These are phyloP conservation scores for Drosophila kambysellisi DNA, from an alignment of 2,888 invertebrate genomes.

Conservation along the genomic window DNA sequence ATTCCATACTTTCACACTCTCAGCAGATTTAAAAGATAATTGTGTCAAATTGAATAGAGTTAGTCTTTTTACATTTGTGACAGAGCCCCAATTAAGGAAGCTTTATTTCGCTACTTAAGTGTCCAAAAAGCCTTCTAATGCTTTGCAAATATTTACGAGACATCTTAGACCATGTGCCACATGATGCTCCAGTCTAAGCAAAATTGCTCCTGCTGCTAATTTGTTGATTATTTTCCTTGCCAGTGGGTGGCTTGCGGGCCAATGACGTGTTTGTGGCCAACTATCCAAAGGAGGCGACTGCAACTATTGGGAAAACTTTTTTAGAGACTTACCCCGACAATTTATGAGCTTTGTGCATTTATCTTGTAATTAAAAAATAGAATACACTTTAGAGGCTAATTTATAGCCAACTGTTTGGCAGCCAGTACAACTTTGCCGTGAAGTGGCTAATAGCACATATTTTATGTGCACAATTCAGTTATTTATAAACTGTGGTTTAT, in stretches of 20 bases:
- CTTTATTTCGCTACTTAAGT: slow-evolving; percentile 7
- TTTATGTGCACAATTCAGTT: slow-evolving; percentile 35
- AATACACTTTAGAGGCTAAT: slow-evolving; percentile 60
- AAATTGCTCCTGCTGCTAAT: slow-evolving; percentile 33
- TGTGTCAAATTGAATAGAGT: background rate
- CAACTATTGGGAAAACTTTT: slow-evolving; percentile 44
- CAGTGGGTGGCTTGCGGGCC: slow-evolving; percentile 11
- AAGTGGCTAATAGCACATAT: slow-evolving; percentile 37
- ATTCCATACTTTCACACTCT: background rate
- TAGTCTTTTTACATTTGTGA: background rate
- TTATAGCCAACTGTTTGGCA: slow-evolving; percentile 48
- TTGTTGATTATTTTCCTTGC: slow-evolving; percentile 51
- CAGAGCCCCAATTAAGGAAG: slow-evolving; percentile 9
- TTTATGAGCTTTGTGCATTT: slow-evolving; percentile 67
- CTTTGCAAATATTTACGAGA: slow-evolving; percentile 63
- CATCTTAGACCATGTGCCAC: slow-evolving; percentile 26
- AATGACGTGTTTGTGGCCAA: slow-evolving; percentile 46
- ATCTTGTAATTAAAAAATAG: slow-evolving; percentile 72
- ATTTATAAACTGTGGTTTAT: slow-evolving; percentile 8
- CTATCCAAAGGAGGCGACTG: slow-evolving; percentile 14
- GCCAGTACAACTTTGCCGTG: background rate
- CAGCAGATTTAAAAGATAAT: background rate
- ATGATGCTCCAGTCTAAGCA: slow-evolving; percentile 30
- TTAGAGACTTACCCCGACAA: slow-evolving; percentile 46
- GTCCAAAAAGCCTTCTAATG: slow-evolving; percentile 23